phyloP scores from a whole-genome alignment of 2,113 vertebrate genomes.

The Marmota monax region DNA sequence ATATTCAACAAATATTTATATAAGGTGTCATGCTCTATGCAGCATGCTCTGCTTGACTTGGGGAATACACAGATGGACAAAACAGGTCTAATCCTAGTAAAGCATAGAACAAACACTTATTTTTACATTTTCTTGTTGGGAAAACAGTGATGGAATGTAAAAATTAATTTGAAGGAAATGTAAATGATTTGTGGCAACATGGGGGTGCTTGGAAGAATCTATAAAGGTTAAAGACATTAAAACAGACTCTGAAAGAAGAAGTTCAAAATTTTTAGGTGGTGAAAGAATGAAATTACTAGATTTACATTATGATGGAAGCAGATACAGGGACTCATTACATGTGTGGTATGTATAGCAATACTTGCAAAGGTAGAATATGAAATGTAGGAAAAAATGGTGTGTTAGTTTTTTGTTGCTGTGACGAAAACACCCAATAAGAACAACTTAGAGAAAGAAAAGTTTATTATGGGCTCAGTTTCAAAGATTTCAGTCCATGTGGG shows the following conservation, averaged over 20 bases:
- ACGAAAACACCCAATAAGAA: too few species aligned
- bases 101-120: not conserved
- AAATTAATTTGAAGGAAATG: not conserved
- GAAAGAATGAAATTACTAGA: not conserved
- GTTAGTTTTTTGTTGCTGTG: too few species aligned
- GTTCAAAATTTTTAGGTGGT: not conserved
- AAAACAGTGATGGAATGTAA: not conserved
- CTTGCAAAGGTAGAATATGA: not conserved
- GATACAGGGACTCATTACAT: not conserved
- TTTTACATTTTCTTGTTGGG: not conserved
- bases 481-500: too few species aligned
- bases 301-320: not conserved
- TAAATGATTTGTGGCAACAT: not conserved
- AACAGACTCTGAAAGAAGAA: constrained; percentile 11
- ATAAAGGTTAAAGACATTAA: not conserved
- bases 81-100: not conserved
- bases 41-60: not conserved
- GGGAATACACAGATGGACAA: not conserved
- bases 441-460: too few species aligned
- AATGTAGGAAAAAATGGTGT: not conserved
- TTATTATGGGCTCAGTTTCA: too few species aligned
- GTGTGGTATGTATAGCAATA: not conserved
- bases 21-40: not conserved
- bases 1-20: not conserved
- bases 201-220: not conserved